phyloP scores from a whole-genome alignment of 2,113 vertebrate species.

The Calyptommatus sinebrachiatus region DNA sequence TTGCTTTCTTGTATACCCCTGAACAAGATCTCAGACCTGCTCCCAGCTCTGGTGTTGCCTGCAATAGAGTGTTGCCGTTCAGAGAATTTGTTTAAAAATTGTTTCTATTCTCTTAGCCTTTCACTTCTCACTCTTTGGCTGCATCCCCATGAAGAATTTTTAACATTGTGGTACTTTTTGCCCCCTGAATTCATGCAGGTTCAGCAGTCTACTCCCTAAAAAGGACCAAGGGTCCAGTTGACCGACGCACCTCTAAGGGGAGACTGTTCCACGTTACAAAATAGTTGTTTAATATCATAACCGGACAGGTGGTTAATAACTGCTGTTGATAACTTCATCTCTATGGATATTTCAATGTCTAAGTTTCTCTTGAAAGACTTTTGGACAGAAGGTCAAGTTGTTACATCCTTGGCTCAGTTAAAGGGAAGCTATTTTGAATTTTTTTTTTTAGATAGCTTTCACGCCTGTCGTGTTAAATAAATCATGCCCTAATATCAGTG shows the following conservation, averaged over 20 bases:
- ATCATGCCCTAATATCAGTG: conserved; percentile 26
- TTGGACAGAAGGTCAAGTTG: background rate
- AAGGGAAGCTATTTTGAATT: background rate
- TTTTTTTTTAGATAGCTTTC: conserved; percentile 1
- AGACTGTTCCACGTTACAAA: background rate
- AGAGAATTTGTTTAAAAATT: too few relatives aligned
- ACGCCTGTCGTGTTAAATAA: conserved; percentile 32
- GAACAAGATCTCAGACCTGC: too few relatives aligned
- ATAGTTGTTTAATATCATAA: background rate
- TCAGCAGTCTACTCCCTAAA: too few relatives aligned
- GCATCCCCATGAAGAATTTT: too few relatives aligned
- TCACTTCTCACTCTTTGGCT: too few relatives aligned
- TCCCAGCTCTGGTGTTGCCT: background rate
- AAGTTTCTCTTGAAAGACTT: background rate
- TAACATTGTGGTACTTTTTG: too few relatives aligned
- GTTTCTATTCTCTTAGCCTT: too few relatives aligned
- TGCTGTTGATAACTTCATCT: background rate
- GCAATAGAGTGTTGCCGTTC: too few relatives aligned
- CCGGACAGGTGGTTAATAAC: background rate
- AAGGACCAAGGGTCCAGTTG: too few relatives aligned
- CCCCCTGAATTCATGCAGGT: too few relatives aligned
- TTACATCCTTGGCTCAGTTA: background rate
- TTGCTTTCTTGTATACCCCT: too few relatives aligned
- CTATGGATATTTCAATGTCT: background rate
- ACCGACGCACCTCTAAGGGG: too few relatives aligned